Evolutionary conservation across 2,888 invertebrate genomes (phyloP), one percentile per base, ranked within the genome.

Genomic region (Perizoma affinitatum): DNA sequence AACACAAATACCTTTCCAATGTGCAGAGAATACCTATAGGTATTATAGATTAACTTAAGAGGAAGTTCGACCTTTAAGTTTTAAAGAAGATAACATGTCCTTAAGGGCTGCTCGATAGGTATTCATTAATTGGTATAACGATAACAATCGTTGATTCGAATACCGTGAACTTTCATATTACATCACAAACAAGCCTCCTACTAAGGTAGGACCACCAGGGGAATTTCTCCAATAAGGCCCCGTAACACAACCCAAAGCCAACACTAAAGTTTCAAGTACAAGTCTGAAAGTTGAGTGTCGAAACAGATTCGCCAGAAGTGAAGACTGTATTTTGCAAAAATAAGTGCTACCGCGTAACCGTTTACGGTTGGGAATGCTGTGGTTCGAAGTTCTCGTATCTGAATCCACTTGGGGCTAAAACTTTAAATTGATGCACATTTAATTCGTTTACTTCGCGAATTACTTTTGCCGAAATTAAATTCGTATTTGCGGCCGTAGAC

Each of bases 381-480:
- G 62, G 11, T n/a, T 5, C 9, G 33, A 38, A 11, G 44, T 38
- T 49, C 35, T 40, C 42, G 42, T 63, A 69, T 66, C 65, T 59
- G 68, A 70, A 68, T 67, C 45, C 67, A 67, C 71, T 71, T 67
- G 58, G 55, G 71, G 71, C 69, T 69, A 71, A 79, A 79, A 75
- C 62, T 78, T 80, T 78, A 80, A 83, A 85, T 80, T 83, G 82
- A 84, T 83, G 85, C 74, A 77, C 80, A 76, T 79, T 82, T 84
- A 83, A 84, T 84, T 83, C 79, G 75, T 79, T 79, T 67, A 67
- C 56, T 68, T 68, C 57, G 67, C 67, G 69, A 69, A 69, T 69
- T 71, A 82, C 80, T 83, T 83, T 77, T 73, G 76, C 71, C 73
- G 77, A 83, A 84, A 85, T 85, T 85, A 84, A 81, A 85, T 81